Conservation (phyloP, 2,797 vertebrate genomes). For the Dermochelys coriacea region DNA sequence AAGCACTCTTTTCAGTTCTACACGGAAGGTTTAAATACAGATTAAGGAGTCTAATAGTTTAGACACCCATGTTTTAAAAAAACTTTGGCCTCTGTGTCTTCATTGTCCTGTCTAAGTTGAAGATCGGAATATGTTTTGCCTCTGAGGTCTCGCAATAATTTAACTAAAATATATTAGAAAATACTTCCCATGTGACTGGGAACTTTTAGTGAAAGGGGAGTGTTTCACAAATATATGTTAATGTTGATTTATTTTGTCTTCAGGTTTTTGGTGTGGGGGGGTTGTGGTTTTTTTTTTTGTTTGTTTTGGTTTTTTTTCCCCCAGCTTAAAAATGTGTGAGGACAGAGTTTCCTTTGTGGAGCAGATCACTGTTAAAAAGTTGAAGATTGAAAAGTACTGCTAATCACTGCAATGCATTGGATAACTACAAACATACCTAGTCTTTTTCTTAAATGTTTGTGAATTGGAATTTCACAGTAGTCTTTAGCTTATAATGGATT, state of each 20-base stretch:
- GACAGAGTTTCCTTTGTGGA: background rate
- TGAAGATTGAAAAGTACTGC: background rate
- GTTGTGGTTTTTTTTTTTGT: background rate
- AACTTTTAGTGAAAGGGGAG: background rate
- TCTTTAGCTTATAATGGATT: background rate
- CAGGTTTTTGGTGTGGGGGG: background rate
- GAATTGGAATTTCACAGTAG: background rate
- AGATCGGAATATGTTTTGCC: background rate
- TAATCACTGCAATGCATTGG: background rate
- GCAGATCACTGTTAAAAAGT: background rate
- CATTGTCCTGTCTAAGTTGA: background rate
- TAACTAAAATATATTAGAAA: background rate
- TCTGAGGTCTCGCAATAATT: background rate
- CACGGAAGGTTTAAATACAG: background rate
- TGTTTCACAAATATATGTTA: constrained; percentile 1
- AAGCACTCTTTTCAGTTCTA: background rate
- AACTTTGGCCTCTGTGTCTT: background rate
- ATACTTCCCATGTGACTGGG: background rate
- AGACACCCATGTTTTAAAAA: background rate
- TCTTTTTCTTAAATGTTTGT: background rate
- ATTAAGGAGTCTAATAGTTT: background rate
- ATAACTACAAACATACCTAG: background rate
- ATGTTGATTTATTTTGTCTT: background rate
- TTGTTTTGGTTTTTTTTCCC: background rate
- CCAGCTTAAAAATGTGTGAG: background rate